These are phyloP conservation scores for Drosophila tripunctata DNA, from an alignment of 2,888 invertebrate species.

Conservation along the genomic window DNA sequence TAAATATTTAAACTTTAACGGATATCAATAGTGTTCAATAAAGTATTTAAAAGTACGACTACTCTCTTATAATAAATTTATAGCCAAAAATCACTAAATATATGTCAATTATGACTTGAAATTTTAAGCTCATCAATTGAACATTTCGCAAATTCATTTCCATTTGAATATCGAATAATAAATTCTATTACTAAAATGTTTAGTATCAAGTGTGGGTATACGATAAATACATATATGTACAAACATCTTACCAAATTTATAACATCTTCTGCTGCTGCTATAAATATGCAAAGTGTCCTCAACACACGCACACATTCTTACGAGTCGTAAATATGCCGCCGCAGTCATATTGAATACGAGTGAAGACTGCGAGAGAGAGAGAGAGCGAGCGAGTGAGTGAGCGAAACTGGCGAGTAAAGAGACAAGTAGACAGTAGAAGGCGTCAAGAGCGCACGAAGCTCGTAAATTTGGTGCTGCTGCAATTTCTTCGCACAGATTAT, in stretches of 20 bases:
- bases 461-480: slow-evolving; percentile 54
- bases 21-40: too few relatives aligned
- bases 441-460: slow-evolving; percentile 25
- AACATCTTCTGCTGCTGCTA: slow-evolving; percentile 28
- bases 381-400: too few relatives aligned
- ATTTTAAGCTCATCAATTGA: not conserved
- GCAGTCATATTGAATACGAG: slow-evolving; percentile 43
- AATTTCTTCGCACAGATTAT: slow-evolving; percentile 65
- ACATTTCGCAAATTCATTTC: not conserved
- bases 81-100: too few relatives aligned
- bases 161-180: not conserved
- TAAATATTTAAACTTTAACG: too few relatives aligned
- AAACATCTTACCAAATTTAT: slow-evolving; percentile 42
- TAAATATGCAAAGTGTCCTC: slow-evolving; percentile 48
- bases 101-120: not conserved
- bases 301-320: slow-evolving; percentile 7
- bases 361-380: not conserved
- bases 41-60: too few relatives aligned
- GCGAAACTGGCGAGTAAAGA: not conserved
- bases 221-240: slow-evolving; percentile 20
- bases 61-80: too few relatives aligned
- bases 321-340: slow-evolving; percentile 50
- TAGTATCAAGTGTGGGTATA: slow-evolving; percentile 1
- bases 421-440: not conserved
- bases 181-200: slow-evolving; percentile 6